Conservation (phyloP, 2,797 vertebrate species). For the Gadopsis marmoratus region DNA sequence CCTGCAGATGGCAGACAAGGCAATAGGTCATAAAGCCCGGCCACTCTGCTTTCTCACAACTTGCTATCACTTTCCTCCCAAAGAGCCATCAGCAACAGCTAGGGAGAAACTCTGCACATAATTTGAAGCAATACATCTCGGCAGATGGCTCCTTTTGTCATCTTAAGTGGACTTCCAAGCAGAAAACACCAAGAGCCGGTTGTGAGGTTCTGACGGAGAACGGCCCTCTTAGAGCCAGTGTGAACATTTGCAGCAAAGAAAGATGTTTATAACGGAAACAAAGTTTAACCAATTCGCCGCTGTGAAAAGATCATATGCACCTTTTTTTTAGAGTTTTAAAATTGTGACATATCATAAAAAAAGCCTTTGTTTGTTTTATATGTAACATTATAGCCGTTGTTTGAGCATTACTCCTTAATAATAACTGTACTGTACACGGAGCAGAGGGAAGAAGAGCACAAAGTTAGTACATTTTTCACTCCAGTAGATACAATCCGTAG, state of each 20-base stretch:
- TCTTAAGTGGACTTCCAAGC: conserved; percentile 73
- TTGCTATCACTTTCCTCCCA: conserved; percentile 74
- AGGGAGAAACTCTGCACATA: conserved; percentile 62
- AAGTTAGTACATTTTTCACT: conserved; percentile 51
- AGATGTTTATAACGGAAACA: not conserved
- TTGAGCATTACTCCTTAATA: not conserved
- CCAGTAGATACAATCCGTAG: conserved; percentile 71
- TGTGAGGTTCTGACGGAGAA: conserved; percentile 43
- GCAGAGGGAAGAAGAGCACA: conserved; percentile 45
- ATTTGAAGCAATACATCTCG: conserved; percentile 80
- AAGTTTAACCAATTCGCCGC: conserved; percentile 1
- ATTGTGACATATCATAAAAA: conserved; percentile 2
- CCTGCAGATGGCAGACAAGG: conserved; percentile 80
- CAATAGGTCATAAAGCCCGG: conserved; percentile 82
- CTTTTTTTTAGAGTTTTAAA: not conserved
- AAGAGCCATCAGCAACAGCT: conserved; percentile 75
- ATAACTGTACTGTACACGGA: not conserved
- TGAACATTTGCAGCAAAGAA: conserved; percentile 13
- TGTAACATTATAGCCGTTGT: not conserved
- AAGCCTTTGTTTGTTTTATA: not conserved
- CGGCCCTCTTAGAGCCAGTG: conserved; percentile 28
- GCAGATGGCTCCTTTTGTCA: conserved; percentile 75
- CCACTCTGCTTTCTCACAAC: conserved; percentile 77
- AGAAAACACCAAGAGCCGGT: conserved; percentile 51
- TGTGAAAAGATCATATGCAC: not conserved